Base-by-base conservation (phyloP, 2,113 vertebrate genomes). In the Clarias gariepinus region DNA sequence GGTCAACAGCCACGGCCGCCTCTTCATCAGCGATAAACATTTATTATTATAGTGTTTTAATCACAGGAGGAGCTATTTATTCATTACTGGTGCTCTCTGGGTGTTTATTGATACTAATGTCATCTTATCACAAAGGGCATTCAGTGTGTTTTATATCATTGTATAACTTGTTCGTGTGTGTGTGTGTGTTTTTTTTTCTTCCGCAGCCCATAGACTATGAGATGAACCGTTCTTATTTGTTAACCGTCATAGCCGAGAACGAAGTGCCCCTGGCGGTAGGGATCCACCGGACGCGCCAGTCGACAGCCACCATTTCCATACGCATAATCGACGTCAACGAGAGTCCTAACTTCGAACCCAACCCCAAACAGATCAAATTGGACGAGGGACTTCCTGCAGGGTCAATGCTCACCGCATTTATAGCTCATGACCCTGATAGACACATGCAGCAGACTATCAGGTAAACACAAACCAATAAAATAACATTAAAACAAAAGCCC, bases 191-290 rank as follows among this genome's bases (percentile, higher is more conserved):
- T 19, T 61, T 85, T 57, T 87, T n/a, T 81, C 61, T 53, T 41
- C 57, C 77, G 25, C 92, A 99, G 98, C 97, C 97, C 36, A 95
- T 99, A 86, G 98, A 99, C 94, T 99, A 97, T n/a, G 98, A 99
- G 94, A 94, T 94, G 84, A 97, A 94, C 81, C 96, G 96, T 86
- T 96, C 97, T 88, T 98, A 97, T 89, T 94, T 97, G 87, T 96
- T 99, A 85, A 97, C 95, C 0, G 98, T 99, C 78, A 95, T 96
- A 92, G 97, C 97, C 0, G 97, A 98, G 94, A 99, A 99, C 77
- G 96, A 99, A 94, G 96, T 96, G 89, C 93, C 96, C 28, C 93
- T 99, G 95, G 96, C 95, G 53, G 97, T 96, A n/a, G 97, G 97
- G 47, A 98, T 99, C 86, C 97, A 98, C 84, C 96, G 97, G 86